Conservation (phyloP, 2,797 vertebrate species). For the Anomalospiza imberbis region DNA sequence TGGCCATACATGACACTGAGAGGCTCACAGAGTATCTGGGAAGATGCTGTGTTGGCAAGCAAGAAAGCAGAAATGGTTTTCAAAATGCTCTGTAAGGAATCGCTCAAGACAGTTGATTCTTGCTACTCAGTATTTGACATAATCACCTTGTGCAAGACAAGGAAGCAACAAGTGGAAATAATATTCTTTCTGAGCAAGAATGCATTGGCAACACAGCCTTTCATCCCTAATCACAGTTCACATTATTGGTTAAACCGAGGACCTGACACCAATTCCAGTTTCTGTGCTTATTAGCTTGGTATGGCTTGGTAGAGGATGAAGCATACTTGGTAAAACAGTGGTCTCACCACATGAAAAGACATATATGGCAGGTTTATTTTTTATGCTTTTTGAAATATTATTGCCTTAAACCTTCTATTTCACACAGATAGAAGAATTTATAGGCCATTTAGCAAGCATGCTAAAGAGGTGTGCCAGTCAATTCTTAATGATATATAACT, state of each 20-base stretch:
- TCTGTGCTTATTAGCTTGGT: neutral
- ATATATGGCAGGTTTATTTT: neutral
- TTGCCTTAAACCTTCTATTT: neutral
- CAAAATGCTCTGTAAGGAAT: neutral
- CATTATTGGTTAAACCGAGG: neutral
- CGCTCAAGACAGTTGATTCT: neutral
- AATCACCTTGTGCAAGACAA: neutral
- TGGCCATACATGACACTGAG: neutral
- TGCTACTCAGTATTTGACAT: neutral
- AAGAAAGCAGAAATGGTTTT: neutral
- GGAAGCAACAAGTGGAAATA: neutral
- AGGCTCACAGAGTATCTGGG: neutral
- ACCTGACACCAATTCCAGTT: neutral
- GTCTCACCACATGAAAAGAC: neutral
- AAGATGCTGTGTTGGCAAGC: neutral
- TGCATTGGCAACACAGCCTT: neutral
- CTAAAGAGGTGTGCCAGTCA: conserved; percentile 15
- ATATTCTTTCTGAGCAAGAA: neutral
- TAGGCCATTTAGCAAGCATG: conserved; percentile 7
- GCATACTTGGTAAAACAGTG: neutral
- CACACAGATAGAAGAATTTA: neutral
- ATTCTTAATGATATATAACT: neutral
- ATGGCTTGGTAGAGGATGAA: neutral
- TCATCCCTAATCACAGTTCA: neutral
- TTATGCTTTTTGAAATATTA: conserved; percentile 12